Conservation (phyloP, 2,113 vertebrate genomes). For the Pholis gunnellus region DNA sequence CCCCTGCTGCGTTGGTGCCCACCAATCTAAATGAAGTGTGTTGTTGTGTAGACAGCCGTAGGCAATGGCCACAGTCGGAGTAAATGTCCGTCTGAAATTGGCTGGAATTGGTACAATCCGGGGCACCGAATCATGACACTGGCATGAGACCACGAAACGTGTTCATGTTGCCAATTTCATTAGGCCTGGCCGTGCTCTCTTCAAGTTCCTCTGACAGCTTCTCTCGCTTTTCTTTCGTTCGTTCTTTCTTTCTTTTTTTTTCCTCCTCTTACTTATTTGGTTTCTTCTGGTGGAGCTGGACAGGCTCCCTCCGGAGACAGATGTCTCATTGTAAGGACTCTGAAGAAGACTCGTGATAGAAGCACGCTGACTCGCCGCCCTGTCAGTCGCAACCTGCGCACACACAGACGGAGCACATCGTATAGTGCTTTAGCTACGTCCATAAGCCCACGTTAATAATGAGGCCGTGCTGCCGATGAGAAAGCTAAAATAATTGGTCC, state of each 20-base stretch:
- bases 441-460: constrained; percentile 58
- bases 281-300: constrained; percentile 39
- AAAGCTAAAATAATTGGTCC: constrained; percentile 81
- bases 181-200: constrained; percentile 27
- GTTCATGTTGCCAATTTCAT: constrained; percentile 66
- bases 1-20: constrained; percentile 23
- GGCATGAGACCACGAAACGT: constrained; percentile 53
- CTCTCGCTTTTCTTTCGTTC: background rate
- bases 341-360: constrained; percentile 46
- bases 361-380: constrained; percentile 5
- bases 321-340: constrained; percentile 48
- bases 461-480: constrained; percentile 60
- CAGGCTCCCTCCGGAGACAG: constrained; percentile 51
- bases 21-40: constrained; percentile 68
- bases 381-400: constrained; percentile 33
- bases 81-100: constrained; percentile 71
- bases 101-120: constrained; percentile 48
- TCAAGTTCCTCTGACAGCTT: constrained; percentile 50
- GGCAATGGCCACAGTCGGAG: constrained; percentile 55
- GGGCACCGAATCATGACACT: constrained; percentile 51
- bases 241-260: constrained; percentile 3
- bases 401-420: constrained; percentile 36
- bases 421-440: constrained; percentile 48
- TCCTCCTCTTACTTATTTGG: constrained; percentile 46
- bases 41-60: constrained; percentile 49